These are phyloP conservation scores for Anas platyrhynchos DNA, from an alignment of 2,113 vertebrate species.

Conservation along the genomic window DNA sequence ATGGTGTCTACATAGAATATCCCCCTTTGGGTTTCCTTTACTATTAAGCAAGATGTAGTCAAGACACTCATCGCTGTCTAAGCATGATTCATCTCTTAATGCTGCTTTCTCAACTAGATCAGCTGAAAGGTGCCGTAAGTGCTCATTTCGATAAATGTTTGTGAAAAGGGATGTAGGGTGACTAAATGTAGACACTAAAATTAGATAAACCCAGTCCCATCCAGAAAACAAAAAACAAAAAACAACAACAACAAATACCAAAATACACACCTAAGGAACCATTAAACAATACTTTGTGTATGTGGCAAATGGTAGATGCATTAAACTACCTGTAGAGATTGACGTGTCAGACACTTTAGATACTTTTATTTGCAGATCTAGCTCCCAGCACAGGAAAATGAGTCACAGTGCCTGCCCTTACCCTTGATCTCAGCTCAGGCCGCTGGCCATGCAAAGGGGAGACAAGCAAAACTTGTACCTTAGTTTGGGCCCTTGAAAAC, in stretches of 20 bases:
- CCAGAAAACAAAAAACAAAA: no score
- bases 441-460: neutral
- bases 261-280: neutral
- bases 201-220: neutral
- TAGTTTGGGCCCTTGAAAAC: neutral
- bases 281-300: neutral
- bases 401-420: neutral
- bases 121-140: neutral
- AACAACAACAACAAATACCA: no score
- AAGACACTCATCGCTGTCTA: neutral
- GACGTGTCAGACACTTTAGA: fast-evolving
- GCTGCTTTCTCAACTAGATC: neutral
- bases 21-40: neutral
- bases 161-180: neutral
- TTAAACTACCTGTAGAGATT: neutral
- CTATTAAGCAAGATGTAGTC: neutral
- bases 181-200: neutral
- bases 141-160: fast-evolving
- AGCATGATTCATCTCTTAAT: neutral
- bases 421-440: neutral
- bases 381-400: neutral
- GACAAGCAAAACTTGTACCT: neutral
- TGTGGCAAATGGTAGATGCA: neutral
- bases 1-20: fast-evolving
- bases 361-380: neutral